Percentiles rank a stretch among this genome's conserved stretches.
Conservation (phyloP, 2,888 invertebrate species). For the Drosophila nr. fundita region DNA sequence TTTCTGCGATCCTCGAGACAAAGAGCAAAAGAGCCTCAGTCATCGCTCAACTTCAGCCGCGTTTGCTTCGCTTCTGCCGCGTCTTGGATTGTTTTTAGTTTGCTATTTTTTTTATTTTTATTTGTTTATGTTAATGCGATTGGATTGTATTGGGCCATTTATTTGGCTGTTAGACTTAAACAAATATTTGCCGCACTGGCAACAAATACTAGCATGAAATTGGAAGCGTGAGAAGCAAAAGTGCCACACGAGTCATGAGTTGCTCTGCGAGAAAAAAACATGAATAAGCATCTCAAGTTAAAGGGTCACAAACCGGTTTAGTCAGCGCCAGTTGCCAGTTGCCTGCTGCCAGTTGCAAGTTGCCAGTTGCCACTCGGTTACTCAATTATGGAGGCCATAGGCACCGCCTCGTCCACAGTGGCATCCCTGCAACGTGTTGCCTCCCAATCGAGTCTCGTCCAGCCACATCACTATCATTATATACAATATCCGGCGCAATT, state of each 20-base stretch:
- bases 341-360: slow-evolving; percentile 19
- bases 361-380: slow-evolving; percentile 34
- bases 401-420: slow-evolving; percentile 28
- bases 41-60: slow-evolving; percentile 55
- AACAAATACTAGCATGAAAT: slow-evolving; percentile 67
- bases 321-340: slow-evolving; percentile 54
- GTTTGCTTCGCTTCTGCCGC: slow-evolving; percentile 37
- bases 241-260: slow-evolving; percentile 22
- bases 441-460: slow-evolving; percentile 89
- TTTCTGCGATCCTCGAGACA: slow-evolving; percentile 33
- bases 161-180: slow-evolving; percentile 43
- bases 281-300: slow-evolving; percentile 72
- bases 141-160: slow-evolving; percentile 53
- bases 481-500: slow-evolving; percentile 82
- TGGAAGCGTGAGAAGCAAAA: slow-evolving; percentile 71
- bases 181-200: slow-evolving; percentile 56
- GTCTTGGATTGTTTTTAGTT: neutral
- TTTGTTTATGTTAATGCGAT: slow-evolving; percentile 75
- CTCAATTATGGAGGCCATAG: slow-evolving; percentile 47
- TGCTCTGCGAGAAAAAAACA: slow-evolving; percentile 43
- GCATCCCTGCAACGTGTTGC: slow-evolving; percentile 84
- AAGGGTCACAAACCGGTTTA: slow-evolving; percentile 83
- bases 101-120: slow-evolving; percentile 22
- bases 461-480: slow-evolving; percentile 84
- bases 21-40: slow-evolving; percentile 36